Evolutionary conservation across 2,797 vertebrate species (phyloP), one percentile per base, ranked within the genome.

Genomic region (Thamnophis elegans): DNA sequence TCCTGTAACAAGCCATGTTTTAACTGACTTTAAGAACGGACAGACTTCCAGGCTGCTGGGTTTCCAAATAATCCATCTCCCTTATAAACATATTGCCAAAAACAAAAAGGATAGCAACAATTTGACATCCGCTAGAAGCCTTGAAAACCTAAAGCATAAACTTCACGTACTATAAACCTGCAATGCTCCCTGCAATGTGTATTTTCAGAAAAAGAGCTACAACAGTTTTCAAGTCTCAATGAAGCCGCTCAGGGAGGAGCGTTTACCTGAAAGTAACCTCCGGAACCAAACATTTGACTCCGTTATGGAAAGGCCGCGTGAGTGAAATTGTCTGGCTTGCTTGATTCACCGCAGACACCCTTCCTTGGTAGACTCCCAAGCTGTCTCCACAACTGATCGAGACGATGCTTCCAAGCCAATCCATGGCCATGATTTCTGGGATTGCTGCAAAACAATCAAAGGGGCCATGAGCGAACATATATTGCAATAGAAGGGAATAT

Each of bases 181-280:
- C 1, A n/a, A 26, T 1, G 11, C 10, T 18, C 3, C 26, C 5
- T 32, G 62, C n/a, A 11, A 60, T 11, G 18, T 2, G 3, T 14
- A 26, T 59, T 60, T 82, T 89, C 42, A 73, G 18, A 26, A 7
- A 36, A 36, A 26, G 20, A 5, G 0, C 18, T 10, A 7, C 4
- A 88, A 59, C 1, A 2, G 26, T 65, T n/a, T 0, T 58, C 53
- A 11, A 32, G 82, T 10, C 3, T 51, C 55, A 36, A 68, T 82
- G 58, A 90, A 20, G 4, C 47, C 4, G 47, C 47, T 51, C 6
- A 5, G 6, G 47, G 47, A 1, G 28, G 32, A 85, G 47, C 51
- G 93, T 97, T 97, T 95, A 99, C 99, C 99, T 99, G 98, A 99
- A 99, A n/a, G 99, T 99, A 97, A 99, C 99, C 95, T 99, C 99